Evolutionary conservation across 2,888 invertebrate genomes (phyloP).

Genomic region (Julus scandinavius): DNA sequence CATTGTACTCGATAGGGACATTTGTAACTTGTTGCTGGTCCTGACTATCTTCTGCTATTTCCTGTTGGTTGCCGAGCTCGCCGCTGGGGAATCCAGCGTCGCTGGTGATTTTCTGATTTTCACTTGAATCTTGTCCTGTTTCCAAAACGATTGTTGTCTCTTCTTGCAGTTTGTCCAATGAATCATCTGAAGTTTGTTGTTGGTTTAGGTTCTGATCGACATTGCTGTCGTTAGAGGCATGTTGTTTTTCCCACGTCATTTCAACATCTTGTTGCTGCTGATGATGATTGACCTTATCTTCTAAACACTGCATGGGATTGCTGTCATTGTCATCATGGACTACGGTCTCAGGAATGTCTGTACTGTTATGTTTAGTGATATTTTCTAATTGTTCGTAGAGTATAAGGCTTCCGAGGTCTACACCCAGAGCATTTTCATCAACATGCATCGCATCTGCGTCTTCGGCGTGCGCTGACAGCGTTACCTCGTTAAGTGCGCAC

Average conservation of each 20-base stretch:
- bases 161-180: no score
- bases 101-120: background rate
- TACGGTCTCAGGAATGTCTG: background rate
- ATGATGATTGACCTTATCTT: background rate
- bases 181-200: no score
- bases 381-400: background rate
- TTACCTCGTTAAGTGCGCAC: slow-evolving; percentile 44
- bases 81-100: background rate
- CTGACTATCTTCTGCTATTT: background rate
- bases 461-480: slow-evolving; percentile 6
- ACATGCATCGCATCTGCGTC: background rate
- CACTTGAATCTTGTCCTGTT: background rate
- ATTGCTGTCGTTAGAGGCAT: no score
- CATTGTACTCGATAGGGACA: background rate
- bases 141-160: no score
- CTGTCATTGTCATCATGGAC: no score
- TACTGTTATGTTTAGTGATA: background rate
- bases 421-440: background rate
- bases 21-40: background rate
- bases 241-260: no score
- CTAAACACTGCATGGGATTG: no score
- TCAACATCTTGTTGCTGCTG: background rate
- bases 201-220: no score
- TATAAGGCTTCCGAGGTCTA: background rate
- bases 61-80: background rate